Percentiles rank a stretch among this genome's conserved stretches.
Conservation (phyloP, 2,113 vertebrate species). For the Climacteris rufus region DNA sequence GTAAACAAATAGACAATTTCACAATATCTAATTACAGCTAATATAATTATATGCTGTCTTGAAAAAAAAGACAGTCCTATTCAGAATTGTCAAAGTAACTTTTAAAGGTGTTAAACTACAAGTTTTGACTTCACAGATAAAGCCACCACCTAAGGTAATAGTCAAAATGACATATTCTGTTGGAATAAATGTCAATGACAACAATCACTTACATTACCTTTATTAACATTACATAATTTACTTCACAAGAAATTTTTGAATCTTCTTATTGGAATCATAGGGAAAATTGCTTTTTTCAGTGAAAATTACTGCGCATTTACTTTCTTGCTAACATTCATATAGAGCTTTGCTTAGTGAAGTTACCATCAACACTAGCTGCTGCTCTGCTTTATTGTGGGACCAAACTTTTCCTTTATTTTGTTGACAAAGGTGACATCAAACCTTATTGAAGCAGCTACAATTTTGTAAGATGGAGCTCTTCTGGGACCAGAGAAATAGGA, state of each 20-base stretch:
- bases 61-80: background rate
- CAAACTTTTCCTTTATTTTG: background rate
- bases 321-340: background rate
- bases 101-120: background rate
- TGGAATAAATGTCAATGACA: background rate
- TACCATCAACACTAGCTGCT: background rate
- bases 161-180: background rate
- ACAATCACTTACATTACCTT: background rate
- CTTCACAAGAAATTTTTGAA: background rate
- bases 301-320: background rate
- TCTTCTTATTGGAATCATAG: background rate
- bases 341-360: background rate
- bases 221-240: background rate
- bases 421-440: background rate
- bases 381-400: background rate
- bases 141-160: background rate
- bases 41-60: background rate
- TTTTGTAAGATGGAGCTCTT: background rate
- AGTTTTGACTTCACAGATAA: background rate
- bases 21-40: background rate
- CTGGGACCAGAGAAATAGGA: background rate
- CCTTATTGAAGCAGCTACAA: background rate
- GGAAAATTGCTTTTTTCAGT: background rate
- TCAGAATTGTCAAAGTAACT: background rate
- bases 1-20: background rate